phyloP scores from a whole-genome alignment of 2,888 invertebrate species.

The Drosophila nr. fundita region DNA sequence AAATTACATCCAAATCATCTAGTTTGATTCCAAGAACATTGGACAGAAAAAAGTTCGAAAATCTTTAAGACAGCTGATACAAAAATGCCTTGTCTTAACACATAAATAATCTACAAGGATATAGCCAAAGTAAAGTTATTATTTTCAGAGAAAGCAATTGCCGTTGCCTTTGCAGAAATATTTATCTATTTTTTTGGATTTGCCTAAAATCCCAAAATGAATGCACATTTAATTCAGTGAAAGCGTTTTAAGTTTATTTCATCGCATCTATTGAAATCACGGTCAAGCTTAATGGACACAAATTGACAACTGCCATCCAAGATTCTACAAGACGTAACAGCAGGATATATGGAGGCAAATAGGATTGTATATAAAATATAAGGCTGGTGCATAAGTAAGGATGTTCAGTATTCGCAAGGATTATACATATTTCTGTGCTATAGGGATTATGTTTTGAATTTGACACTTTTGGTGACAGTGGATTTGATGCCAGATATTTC shows the following conservation, averaged over 20 bases:
- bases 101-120: too few species aligned
- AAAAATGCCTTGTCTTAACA: too few species aligned
- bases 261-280: background rate
- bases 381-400: background rate
- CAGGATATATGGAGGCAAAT: background rate
- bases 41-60: too few species aligned
- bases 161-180: too few species aligned
- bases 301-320: background rate
- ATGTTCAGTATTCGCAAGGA: constrained; percentile 6
- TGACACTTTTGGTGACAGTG: constrained; percentile 94
- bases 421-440: constrained; percentile 2
- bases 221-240: background rate
- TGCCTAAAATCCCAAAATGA: background rate
- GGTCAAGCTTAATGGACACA: background rate
- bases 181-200: background rate
- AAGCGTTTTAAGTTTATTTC: background rate
- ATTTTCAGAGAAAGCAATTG: too few species aligned
- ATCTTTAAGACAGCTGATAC: too few species aligned
- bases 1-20: too few species aligned
- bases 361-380: background rate
- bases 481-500: constrained; percentile 97
- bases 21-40: too few species aligned
- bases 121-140: background rate
- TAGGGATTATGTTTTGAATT: constrained; percentile 87
- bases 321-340: background rate